Evolutionary conservation across 1,140 invertebrate genomes (phyloP), one percentile per base, ranked within the genome.

Genomic region (Nixonia krombeini): DNA sequence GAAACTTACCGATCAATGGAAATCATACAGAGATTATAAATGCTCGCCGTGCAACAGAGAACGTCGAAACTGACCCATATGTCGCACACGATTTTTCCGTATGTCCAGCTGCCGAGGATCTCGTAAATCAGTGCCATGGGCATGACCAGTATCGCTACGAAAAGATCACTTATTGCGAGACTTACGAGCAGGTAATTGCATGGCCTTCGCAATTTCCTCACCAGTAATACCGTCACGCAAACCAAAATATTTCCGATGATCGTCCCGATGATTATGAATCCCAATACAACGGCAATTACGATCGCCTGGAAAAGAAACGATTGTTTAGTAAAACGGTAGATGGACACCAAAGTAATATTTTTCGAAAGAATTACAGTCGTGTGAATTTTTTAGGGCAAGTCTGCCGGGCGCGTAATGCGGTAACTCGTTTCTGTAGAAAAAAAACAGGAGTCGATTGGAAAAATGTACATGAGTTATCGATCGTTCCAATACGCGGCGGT

Each of bases 1-100:
- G 15, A 18, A 12, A 78, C 81, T 83, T 61, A 85, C 68, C 93
- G 87, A 78, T 95, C 93, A 17, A 94, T 91, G 16, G 93, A 94
- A 81, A 97, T 96, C 90, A 94, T 93, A 78, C 95, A 97, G 46
- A 97, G 87, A 83, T 97, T 96, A 8, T 96, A 86, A 66, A 97
- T 96, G 69, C 94, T 96, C 18, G 95, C 95, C 7, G 95, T 94
- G 80, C 89, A 94, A 62, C 89, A 93, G 49, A 92, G 88, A 25
- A 92, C 95, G 82, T 92, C 93, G 80, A 95, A 94, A 72, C 88
- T 91, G 57, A 91, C 94, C 94, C 91, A 91, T 80, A 94, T 88
- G 78, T 96, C 93, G 84, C 95, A 97, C 63, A 95, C 88, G 26
- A 92, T 87, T 10, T 90, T 87, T 42, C 94, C 93, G 59, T 96